Base-by-base conservation (phyloP, 2,888 invertebrate genomes). In the Eumacrocentrus americanus region DNA sequence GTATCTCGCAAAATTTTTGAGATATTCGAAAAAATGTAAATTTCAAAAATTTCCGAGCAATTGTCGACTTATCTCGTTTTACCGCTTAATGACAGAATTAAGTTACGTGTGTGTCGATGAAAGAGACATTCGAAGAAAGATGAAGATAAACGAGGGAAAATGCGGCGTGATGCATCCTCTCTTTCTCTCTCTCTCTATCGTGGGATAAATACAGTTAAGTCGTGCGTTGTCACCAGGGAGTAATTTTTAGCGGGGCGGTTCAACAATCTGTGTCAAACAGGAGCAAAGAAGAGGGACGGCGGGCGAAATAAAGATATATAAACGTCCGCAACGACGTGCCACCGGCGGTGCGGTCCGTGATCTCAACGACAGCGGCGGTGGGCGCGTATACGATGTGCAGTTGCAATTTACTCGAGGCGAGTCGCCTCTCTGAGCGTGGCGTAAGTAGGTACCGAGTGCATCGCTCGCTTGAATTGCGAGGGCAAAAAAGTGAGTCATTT, bases 191-290 rank as follows among this genome's bases (percentile, higher is more conserved):
- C 35, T 51, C 40, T 35, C 37, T 44, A 38, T 59, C n/a, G 48
- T 52, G 60, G 16, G 56, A 60, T 50, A 48, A 51, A 51, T 44
- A 58, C 34, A 55, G 16, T n/a, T n/a, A n/a, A n/a, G n/a, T n/a
- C n/a, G 16, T 34, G 38, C 34, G 9, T 4, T 29, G 29, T 29
- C 29, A 50, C 11, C n/a, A 34, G 18, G 11, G 2, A 20, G n/a
- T 12, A 37, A 66, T 69, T 69, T 70, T 71, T 67, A 68, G 67
- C 70, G 62, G 59, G 60, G 57, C 66, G 68, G 71, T 73, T 70
- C 71, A 71, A 71, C 69, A 72, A 72, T 72, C 72, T 72, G 67
- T 71, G 71, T 70, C 71, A 72, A 71, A 70, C 65, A 71, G 67
- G 66, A 70, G 64, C 67, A 70, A 48, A 70, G 63, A 67, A 61